phyloP scores from a whole-genome alignment of 2,113 vertebrate species.

The Eonycteris spelaea region DNA sequence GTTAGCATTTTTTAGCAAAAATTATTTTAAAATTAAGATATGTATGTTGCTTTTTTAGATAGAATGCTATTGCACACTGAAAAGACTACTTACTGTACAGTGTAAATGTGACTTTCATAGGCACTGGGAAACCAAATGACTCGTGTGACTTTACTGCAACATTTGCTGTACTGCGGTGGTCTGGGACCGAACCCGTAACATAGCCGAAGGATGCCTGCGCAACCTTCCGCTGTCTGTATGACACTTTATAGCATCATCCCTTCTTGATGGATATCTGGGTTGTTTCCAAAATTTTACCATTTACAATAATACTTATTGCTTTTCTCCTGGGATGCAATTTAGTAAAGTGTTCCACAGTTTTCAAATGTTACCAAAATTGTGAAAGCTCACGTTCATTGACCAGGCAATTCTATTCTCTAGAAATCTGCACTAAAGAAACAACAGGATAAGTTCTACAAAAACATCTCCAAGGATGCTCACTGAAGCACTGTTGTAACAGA shows the following conservation, averaged over 20 bases:
- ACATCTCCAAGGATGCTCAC: neutral
- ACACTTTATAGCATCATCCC: neutral
- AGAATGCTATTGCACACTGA: neutral
- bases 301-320: neutral
- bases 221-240: neutral
- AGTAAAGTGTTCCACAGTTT: neutral
- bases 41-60: neutral
- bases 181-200: neutral
- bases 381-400: too few relatives aligned
- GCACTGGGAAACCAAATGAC: too few relatives aligned
- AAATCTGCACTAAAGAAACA: neutral
- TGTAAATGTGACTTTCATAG: neutral
- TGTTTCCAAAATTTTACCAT: neutral
- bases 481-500: neutral
- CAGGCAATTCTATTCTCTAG: too few relatives aligned
- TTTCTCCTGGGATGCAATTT: neutral
- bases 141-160: neutral
- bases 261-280: neutral
- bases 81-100: neutral
- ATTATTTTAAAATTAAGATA: neutral
- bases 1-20: neutral
- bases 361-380: neutral
- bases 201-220: too few relatives aligned
- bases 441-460: neutral
- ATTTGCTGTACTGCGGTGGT: neutral